These are phyloP conservation scores for Orgyia antiqua DNA, from an alignment of 2,888 invertebrate genomes.

Conservation along the genomic window DNA sequence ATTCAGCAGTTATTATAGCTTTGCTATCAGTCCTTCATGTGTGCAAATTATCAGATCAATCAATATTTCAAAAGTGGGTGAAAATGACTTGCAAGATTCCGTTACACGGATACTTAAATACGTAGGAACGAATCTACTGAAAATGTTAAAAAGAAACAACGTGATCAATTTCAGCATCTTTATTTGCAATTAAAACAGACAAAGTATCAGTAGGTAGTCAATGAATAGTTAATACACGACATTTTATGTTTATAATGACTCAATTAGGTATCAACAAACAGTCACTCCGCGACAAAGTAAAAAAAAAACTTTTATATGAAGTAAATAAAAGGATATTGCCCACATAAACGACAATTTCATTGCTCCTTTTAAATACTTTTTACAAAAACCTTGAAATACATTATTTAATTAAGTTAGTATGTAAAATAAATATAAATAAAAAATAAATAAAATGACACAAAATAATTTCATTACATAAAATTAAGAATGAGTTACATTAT, in stretches of 20 bases:
- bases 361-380: no score
- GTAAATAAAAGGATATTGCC: not conserved
- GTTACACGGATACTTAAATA: no score
- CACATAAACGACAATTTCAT: no score
- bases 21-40: no score
- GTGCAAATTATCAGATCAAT: no score
- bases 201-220: conserved; percentile 21
- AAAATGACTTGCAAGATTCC: no score
- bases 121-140: no score
- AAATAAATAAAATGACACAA: conserved; percentile 1
- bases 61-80: no score
- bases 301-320: conserved; percentile 5
- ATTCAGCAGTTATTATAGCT: no score
- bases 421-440: no score
- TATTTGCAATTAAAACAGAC: conserved; percentile 28
- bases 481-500: not conserved
- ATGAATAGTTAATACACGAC: conserved; percentile 20
- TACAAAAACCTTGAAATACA: no score
- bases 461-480: not conserved
- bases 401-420: no score
- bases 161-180: conserved; percentile 21
- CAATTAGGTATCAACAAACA: conserved; percentile 7
- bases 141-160: conserved; percentile 1
- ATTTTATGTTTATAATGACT: conserved; percentile 31
- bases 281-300: not conserved